phyloP scores from a whole-genome alignment of 2,797 vertebrate genomes.

The Thripadectes ignobilis region DNA sequence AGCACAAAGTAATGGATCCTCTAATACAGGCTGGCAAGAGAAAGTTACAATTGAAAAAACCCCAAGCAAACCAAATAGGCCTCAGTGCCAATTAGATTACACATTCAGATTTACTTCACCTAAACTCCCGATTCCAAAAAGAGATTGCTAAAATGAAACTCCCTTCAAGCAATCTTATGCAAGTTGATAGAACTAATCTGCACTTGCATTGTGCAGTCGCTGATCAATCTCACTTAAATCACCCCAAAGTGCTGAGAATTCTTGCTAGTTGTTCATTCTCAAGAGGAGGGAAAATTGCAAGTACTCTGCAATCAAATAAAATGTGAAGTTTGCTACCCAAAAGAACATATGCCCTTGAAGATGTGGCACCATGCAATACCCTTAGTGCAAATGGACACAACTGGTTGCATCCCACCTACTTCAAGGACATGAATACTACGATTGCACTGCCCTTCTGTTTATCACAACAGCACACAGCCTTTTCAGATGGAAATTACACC shows the following conservation, averaged over 20 bases:
- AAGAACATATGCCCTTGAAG: neutral
- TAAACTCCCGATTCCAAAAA: neutral
- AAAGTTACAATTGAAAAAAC: neutral
- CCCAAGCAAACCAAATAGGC: neutral
- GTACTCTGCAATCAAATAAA: neutral
- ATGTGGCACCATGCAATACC: neutral
- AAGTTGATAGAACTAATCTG: neutral
- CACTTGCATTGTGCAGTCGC: neutral
- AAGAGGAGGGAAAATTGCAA: neutral
- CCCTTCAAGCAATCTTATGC: neutral
- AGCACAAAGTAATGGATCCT: neutral
- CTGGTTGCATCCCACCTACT: neutral
- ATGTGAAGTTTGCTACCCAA: neutral
- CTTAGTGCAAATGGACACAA: neutral
- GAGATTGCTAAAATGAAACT: conserved; percentile 2
- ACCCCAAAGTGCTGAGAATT: neutral
- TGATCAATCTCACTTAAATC: neutral
- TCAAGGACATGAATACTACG: neutral
- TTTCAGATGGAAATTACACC: neutral
- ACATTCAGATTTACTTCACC: neutral
- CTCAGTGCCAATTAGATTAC: neutral
- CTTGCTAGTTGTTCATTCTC: neutral
- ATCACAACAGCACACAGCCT: neutral
- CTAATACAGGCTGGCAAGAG: neutral
- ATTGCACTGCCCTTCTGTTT: neutral